Evolutionary conservation across 2,797 vertebrate genomes (phyloP).

Genomic region (Toxotes lorentzi): DNA sequence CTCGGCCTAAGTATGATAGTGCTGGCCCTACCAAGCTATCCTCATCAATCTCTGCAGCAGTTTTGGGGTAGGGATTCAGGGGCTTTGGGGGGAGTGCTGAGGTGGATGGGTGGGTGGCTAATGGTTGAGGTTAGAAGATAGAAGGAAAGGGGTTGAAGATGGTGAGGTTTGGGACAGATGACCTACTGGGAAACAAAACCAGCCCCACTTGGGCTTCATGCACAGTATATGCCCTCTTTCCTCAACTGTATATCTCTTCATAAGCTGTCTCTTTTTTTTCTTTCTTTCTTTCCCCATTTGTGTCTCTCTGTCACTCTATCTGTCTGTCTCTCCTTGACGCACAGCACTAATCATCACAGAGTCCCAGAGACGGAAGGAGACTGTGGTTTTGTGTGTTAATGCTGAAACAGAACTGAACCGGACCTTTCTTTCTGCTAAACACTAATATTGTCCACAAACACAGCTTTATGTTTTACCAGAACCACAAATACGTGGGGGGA

Average conservation of each 20-base stretch:
- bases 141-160: slow-evolving; percentile 31
- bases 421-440: slow-evolving; percentile 71
- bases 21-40: slow-evolving; percentile 62
- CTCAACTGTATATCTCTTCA: slow-evolving; percentile 44
- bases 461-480: slow-evolving; percentile 75
- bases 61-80: slow-evolving; percentile 61
- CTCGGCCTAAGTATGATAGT: slow-evolving; percentile 62
- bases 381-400: slow-evolving; percentile 76
- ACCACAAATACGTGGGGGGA: slow-evolving; percentile 79
- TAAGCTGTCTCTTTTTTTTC: slow-evolving; percentile 47
- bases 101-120: slow-evolving; percentile 56
- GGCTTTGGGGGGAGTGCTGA: slow-evolving; percentile 54
- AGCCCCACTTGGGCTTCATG: slow-evolving; percentile 32
- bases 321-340: slow-evolving; percentile 49
- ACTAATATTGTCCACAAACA: slow-evolving; percentile 79
- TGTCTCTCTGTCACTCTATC: slow-evolving; percentile 52
- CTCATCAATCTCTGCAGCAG: slow-evolving; percentile 72
- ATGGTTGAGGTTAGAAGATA: slow-evolving; percentile 53
- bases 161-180: slow-evolving; percentile 45
- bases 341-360: slow-evolving; percentile 58
- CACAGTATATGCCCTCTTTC: slow-evolving; percentile 26
- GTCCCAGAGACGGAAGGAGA: slow-evolving; percentile 74
- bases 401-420: slow-evolving; percentile 62
- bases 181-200: slow-evolving; percentile 64
- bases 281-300: slow-evolving; percentile 18